These are phyloP conservation scores for Alethe castanea DNA, from an alignment of 2,113 vertebrate species.

Conservation along the genomic window DNA sequence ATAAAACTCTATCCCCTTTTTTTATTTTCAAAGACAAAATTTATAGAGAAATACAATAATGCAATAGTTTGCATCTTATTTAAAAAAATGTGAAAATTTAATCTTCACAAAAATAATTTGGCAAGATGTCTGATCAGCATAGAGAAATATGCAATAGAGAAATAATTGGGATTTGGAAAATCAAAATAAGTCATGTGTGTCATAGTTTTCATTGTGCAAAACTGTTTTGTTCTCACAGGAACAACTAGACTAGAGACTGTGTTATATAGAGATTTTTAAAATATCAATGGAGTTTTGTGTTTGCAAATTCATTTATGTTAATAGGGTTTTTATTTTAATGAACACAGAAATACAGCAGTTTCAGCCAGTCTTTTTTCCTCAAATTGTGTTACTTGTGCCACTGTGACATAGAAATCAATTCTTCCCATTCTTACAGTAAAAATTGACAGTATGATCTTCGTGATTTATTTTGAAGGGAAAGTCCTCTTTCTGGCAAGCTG, in stretches of 20 bases:
- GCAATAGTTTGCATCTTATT: neutral
- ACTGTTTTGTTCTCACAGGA: neutral
- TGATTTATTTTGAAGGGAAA: neutral
- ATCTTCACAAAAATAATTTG: neutral
- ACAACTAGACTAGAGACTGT: neutral
- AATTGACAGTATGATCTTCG: neutral
- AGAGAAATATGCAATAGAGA: neutral
- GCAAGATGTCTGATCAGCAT: neutral
- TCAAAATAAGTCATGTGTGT: neutral
- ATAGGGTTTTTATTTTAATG: neutral
- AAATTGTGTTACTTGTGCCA: neutral
- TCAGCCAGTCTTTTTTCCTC: neutral
- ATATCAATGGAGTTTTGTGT: neutral
- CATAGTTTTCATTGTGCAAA: neutral
- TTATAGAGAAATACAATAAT: neutral
- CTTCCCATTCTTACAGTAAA: neutral
- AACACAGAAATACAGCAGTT: neutral
- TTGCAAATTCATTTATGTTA: neutral
- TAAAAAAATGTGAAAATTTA: neutral
- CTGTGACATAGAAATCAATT: neutral
- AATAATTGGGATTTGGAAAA: neutral
- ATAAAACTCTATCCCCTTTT: neutral
- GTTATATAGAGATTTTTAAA: neutral
- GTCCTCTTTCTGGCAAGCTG: neutral
- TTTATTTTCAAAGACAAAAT: neutral